These are phyloP conservation scores for Thyatira batis DNA, from an alignment of 2,888 invertebrate genomes.

Conservation along the genomic window DNA sequence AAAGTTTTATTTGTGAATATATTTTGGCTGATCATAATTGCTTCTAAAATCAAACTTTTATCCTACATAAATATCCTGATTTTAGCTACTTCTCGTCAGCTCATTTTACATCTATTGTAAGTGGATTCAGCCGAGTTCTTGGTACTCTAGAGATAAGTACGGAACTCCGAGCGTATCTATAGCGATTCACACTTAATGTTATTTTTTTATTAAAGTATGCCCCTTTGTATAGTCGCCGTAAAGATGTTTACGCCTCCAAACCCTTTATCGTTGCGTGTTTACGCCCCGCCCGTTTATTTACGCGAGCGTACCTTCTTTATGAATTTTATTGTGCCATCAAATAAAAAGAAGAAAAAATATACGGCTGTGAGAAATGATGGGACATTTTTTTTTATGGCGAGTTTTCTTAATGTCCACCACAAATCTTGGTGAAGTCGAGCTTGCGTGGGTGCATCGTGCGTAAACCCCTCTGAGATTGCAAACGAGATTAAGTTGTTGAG, in stretches of 20 bases:
- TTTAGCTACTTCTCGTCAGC: too few relatives aligned
- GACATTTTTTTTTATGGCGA: neutral
- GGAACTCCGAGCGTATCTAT: neutral
- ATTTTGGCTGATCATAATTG: too few relatives aligned
- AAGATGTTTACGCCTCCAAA: conserved; percentile 29
- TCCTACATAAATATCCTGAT: too few relatives aligned
- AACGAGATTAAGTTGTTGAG: too few relatives aligned
- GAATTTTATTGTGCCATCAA: conserved; percentile 31
- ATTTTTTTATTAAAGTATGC: conserved; percentile 23
- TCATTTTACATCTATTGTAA: neutral
- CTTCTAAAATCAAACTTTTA: too few relatives aligned
- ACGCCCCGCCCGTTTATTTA: conserved; percentile 28
- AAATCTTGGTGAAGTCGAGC: neutral
- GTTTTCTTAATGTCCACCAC: neutral
- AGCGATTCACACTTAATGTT: neutral
- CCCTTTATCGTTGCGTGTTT: conserved; percentile 25
- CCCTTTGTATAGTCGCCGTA: conserved; percentile 29
- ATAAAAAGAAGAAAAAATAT: conserved; percentile 25
- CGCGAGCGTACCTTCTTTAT: conserved; percentile 25
- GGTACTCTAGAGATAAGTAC: neutral
- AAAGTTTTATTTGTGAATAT: too few relatives aligned
- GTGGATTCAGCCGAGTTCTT: neutral
- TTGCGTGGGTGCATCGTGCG: neutral
- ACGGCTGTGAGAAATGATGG: neutral
- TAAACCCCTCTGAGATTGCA: neutral